Conservation (phyloP, 2,888 invertebrate species). For the Cosmia trapezina region DNA sequence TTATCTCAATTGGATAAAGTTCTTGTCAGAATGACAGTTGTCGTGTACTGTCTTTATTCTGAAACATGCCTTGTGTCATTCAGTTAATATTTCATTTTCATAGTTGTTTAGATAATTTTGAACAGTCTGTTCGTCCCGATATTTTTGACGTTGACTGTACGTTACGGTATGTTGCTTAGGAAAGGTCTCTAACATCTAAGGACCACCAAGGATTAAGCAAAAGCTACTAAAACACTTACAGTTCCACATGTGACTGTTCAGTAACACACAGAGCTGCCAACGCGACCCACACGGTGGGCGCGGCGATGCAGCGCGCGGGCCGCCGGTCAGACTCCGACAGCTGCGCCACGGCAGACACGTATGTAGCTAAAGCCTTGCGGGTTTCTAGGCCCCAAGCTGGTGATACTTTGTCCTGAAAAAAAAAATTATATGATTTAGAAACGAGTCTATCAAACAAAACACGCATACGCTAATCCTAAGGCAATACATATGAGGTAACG, state of each 20-base stretch:
- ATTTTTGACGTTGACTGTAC: too few species aligned
- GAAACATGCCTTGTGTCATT: too few species aligned
- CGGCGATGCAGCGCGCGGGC: constrained; percentile 94
- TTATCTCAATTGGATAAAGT: too few species aligned
- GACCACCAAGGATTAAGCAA: background rate
- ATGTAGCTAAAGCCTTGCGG: constrained; percentile 96
- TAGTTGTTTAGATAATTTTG: too few species aligned
- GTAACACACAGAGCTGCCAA: constrained; percentile 98
- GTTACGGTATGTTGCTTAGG: too few species aligned
- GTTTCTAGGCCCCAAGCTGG: constrained; percentile 96
- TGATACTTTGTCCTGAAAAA: constrained; percentile 94
- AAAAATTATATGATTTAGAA: background rate
- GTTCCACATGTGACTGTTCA: constrained; percentile 96
- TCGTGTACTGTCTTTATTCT: too few species aligned
- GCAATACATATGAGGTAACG: background rate
- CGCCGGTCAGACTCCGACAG: constrained; percentile 94
- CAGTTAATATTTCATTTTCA: too few species aligned
- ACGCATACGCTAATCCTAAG: background rate
- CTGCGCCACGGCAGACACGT: constrained; percentile 95
- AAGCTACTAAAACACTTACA: constrained; percentile 72
- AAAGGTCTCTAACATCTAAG: background rate
- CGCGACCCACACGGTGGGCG: constrained; percentile 97
- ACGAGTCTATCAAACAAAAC: background rate
- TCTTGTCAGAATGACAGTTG: too few species aligned
- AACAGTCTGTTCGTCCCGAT: too few species aligned